Evolutionary conservation across 2,797 vertebrate species (phyloP).

Genomic region (Eptatretus atami): DNA sequence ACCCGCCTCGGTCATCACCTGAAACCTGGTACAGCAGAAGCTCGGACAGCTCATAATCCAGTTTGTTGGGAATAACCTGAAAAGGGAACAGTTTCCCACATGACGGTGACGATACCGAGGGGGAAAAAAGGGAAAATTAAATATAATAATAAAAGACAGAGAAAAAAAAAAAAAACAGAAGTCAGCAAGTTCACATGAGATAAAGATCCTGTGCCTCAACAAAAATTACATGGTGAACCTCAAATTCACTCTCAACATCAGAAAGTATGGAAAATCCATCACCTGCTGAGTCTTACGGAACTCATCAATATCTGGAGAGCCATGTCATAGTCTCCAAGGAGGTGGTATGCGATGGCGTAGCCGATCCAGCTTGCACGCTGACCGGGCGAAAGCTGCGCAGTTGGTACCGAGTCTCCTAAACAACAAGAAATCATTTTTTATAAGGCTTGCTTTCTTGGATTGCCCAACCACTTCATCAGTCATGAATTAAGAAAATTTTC

Average conservation of each 20-base stretch:
- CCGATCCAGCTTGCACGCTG: slow-evolving; percentile 95
- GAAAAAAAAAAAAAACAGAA: neutral
- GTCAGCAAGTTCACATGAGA: neutral
- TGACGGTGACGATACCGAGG: too few relatives aligned
- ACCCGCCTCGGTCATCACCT: slow-evolving; percentile 75
- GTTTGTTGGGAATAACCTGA: slow-evolving; percentile 87
- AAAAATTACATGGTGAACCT: neutral
- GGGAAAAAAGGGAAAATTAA: slow-evolving; percentile 8
- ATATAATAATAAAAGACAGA: neutral
- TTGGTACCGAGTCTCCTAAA: slow-evolving; percentile 88
- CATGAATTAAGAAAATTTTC: too few relatives aligned
- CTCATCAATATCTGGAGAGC: slow-evolving; percentile 88
- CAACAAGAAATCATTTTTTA: neutral
- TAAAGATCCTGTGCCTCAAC: neutral
- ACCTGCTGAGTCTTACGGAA: slow-evolving; percentile 98
- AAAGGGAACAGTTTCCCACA: neutral
- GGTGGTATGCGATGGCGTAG: slow-evolving; percentile 90
- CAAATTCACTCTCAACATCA: neutral
- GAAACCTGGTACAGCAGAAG: slow-evolving; percentile 87
- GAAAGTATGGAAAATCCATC: slow-evolving; percentile 1
- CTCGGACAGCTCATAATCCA: slow-evolving; percentile 98
- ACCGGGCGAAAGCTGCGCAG: slow-evolving; percentile 70
- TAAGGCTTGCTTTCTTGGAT: too few relatives aligned
- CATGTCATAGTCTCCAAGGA: slow-evolving; percentile 95
- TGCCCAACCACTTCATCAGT: too few relatives aligned